phyloP scores from a whole-genome alignment of 2,888 invertebrate genomes.

The Orthosia gothica region DNA sequence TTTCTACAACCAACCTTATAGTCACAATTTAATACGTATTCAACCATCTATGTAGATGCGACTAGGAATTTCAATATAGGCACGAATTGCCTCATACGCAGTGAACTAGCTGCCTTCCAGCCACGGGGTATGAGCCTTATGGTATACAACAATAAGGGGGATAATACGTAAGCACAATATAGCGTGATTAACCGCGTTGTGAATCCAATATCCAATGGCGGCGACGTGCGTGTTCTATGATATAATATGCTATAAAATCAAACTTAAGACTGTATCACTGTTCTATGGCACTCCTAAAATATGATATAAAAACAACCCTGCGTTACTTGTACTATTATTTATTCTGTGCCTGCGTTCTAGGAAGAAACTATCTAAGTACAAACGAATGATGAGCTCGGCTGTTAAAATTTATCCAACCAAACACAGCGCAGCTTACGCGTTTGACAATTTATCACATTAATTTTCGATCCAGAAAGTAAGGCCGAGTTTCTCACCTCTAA shows the following conservation, averaged over 20 bases:
- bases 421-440: too few species aligned
- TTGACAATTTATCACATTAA: too few species aligned
- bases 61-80: constrained; percentile 75
- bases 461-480: too few species aligned
- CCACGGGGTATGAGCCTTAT: constrained; percentile 21
- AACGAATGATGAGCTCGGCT: too few species aligned
- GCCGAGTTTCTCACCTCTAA: too few species aligned
- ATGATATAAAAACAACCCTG: not conserved
- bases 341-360: too few species aligned
- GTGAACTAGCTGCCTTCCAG: constrained; percentile 52
- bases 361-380: too few species aligned
- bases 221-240: constrained; percentile 27
- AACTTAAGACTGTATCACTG: constrained; percentile 1
- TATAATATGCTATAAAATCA: constrained; percentile 12
- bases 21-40: constrained; percentile 28
- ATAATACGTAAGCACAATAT: constrained; percentile 42
- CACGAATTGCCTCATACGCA: constrained; percentile 68
- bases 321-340: too few species aligned
- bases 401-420: too few species aligned
- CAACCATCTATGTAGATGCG: constrained; percentile 28
- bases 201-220: constrained; percentile 61
- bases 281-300: not conserved
- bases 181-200: constrained; percentile 59
- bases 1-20: constrained; percentile 15
- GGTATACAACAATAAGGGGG: not conserved